Base-by-base conservation (phyloP, 2,113 vertebrate genomes). In the Chroicocephalus ridibundus region DNA sequence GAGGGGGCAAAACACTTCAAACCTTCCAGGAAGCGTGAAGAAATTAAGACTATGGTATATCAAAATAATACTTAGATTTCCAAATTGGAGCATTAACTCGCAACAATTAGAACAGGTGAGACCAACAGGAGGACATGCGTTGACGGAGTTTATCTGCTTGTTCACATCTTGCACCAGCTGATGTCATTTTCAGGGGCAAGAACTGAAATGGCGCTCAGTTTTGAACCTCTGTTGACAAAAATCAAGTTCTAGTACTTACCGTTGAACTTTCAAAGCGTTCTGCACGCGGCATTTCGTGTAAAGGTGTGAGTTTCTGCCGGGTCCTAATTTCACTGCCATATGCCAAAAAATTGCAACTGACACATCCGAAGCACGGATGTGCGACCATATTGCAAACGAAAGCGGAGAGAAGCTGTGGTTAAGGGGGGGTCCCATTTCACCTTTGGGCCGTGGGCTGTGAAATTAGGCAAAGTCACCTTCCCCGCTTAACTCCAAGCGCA, bases 321-420 rank as follows among this genome's bases (percentile, higher is more conserved):
- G 12, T 88, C 60, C 51, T 61, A 2, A 60, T 58, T 57, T 83
- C 44, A 36, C 55, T 83, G 38, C 60, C 64, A 18, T n/a, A 14
- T 52, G 38, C 47, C 79, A n/a, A 44, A 46, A 46, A 83, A 31
- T 3, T 36, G 69, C 40, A 61, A 13, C 26, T 29, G 40, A 38
- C 24, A 40, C 34, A 57, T 20, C 8, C 2, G 15, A 34, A 49
- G 60, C 51, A 14, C 21, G 42, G 42, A 42, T 8, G n/a, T 20
- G 11, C 1, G 17, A 4, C 49, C 1, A 0, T 4, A 8, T 2
- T 47, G 51, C 40, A 51, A 76, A 42, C 5, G 15, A 40, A 40
- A 38, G n/a, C 5, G 57, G 46, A 68, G 52, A 29, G 29, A 62
- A 75, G 15, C 42, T 74, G 42, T 71, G 21, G 18, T 42, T 82